Conservation (phyloP, 2,797 vertebrate genomes). For the Mycteria americana region DNA sequence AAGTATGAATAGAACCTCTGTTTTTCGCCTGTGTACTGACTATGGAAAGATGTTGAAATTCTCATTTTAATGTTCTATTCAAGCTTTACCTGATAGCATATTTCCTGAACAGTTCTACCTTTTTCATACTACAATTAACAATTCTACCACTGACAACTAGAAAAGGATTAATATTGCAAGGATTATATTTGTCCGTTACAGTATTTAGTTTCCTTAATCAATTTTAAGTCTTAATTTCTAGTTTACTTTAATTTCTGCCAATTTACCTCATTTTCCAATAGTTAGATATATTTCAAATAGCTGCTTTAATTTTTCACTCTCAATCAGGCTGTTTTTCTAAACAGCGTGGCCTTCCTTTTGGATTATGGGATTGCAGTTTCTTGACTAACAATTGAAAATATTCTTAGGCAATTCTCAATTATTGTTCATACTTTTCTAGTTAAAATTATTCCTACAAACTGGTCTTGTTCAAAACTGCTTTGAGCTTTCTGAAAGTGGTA, state of each 20-base stretch:
- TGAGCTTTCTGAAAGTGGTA: not conserved
- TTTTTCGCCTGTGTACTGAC: not conserved
- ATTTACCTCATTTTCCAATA: not conserved
- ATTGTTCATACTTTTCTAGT: not conserved
- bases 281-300: not conserved
- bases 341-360: not conserved
- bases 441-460: not conserved
- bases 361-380: not conserved
- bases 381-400: not conserved
- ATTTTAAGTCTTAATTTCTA: not conserved
- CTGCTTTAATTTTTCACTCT: not conserved
- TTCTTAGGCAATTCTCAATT: not conserved
- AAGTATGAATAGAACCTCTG: not conserved
- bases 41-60: not conserved
- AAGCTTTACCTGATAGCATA: not conserved
- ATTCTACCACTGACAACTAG: not conserved
- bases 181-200: not conserved
- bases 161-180: not conserved
- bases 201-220: not conserved
- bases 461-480: not conserved
- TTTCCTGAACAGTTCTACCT: not conserved
- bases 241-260: not conserved
- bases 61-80: not conserved
- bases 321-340: not conserved
- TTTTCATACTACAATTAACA: not conserved